A percentile compares a stretch with the other conserved stretches of the same genome.
These are phyloP conservation scores for Anableps anableps DNA, from an alignment of 2,797 vertebrate species.

Conservation along the genomic window DNA sequence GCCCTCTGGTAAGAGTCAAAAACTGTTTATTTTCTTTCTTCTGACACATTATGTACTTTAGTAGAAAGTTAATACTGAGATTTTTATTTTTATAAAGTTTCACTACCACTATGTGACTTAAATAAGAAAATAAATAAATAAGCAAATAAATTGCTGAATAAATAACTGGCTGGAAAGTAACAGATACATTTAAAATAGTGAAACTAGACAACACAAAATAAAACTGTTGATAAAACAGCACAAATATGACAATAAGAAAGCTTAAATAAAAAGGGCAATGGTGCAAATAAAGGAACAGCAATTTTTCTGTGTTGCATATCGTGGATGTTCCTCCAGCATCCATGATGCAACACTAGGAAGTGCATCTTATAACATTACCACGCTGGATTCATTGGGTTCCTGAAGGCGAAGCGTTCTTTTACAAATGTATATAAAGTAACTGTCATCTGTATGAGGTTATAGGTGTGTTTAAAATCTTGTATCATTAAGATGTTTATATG, in stretches of 20 bases:
- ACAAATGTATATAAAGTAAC: not conserved
- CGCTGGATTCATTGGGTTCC: not conserved
- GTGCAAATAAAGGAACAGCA: no score
- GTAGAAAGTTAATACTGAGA: not conserved
- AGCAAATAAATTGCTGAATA: not conserved
- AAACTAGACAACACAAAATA: no score
- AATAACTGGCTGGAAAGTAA: no score
- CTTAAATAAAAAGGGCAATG: no score
- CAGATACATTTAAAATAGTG: no score
- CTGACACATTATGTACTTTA: not conserved
- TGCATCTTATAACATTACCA: not conserved
- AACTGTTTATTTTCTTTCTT: not conserved
- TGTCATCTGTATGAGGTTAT: not conserved
- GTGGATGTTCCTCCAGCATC: no score
- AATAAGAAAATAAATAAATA: not conserved
- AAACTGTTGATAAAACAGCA: no score
- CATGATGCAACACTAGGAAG: no score
- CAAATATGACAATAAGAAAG: no score
- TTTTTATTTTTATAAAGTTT: not conserved
- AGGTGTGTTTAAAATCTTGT: not conserved
- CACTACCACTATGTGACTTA: not conserved
- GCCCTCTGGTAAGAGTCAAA: constrained; percentile 84
- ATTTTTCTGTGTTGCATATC: no score
- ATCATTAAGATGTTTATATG: not conserved
- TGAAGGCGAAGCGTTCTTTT: not conserved